Percentiles rank a stretch among this genome's conserved stretches.
Conservation (phyloP, 2,797 vertebrate genomes). For the Cygnus olor region DNA sequence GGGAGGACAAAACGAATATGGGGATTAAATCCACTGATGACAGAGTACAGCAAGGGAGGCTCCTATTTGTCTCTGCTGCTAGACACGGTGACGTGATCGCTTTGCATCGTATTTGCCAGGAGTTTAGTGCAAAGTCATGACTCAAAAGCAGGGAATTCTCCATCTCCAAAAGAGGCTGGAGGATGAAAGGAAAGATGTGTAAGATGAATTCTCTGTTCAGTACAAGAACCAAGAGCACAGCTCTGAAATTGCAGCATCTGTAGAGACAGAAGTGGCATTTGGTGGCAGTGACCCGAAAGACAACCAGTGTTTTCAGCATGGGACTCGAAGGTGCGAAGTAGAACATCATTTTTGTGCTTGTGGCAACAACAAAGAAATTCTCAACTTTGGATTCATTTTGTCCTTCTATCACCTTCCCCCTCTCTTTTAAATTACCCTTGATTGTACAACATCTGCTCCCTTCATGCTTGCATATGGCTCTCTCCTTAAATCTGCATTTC, state of each 20-base stretch:
- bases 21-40: neutral
- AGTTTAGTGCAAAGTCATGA: neutral
- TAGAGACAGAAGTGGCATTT: neutral
- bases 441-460: constrained; percentile 72
- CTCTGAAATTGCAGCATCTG: neutral
- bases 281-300: constrained; percentile 32
- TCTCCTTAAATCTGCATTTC: constrained; percentile 64
- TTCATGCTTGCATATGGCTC: constrained; percentile 65
- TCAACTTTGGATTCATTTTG: constrained; percentile 6
- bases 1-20: neutral
- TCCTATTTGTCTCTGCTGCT: neutral
- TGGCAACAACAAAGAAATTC: neutral
- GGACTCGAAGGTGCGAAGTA: constrained; percentile 9
- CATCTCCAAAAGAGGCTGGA: neutral
- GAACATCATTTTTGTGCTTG: constrained; percentile 17
- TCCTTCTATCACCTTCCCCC: constrained; percentile 69
- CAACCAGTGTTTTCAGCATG: neutral
- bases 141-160: neutral
- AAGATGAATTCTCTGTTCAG: neutral
- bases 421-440: constrained; percentile 71
- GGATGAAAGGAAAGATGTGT: neutral
- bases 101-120: neutral
- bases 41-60: neutral
- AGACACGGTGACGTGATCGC: rapidly evolving
- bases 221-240: neutral